Evolutionary conservation across 1,140 invertebrate species (phyloP), one percentile per base, ranked within the genome.

Genomic region (Eumaeus atala): DNA sequence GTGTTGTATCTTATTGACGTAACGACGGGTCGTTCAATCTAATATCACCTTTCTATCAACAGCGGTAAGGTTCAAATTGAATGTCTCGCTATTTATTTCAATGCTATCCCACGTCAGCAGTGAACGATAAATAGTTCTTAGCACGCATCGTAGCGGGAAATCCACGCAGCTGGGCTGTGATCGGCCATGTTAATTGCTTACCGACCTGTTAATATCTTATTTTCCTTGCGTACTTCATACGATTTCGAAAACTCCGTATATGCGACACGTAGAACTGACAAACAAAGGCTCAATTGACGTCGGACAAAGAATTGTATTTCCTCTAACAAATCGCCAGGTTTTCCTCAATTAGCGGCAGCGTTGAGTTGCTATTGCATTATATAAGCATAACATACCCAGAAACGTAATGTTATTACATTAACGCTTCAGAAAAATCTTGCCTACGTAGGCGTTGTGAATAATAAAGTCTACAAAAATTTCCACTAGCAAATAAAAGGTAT

Each of bases 1-100:
- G 76, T 73, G 74, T 81, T 74, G 73, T 84, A 77, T 83, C 74
- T 79, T 79, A 83, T 83, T 84, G 83, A 86, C 80, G 83, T 83
- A 83, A 86, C 69, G 70, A 70, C 64, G 55, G 67, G 59, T 60
- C 63, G 62, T 58, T 14, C 69, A 59, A 67, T 61, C 49, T 34
- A 84, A 80, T 69, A 59, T 77, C 61, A 63, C 74, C 77, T 73
- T 72, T 82, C 79, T 53, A 40, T 58, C 50, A 47, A 48, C 33
- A 11, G 36, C 54, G 51, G 40, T 62, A 67, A 63, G 53, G 56
- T 53, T n/a, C 18, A 28, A 33, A 28, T 21, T 51, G 21, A 10
- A n/a, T 28, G 40, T 33, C 40, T 1, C 40, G 21, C 35, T 21
- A 17, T 34, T 44, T 18, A 21, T 53, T 61, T 36, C 14, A 51